A percentile compares a stretch with the other conserved stretches of the same genome.
Conservation (phyloP, 2,888 invertebrate genomes). For the Rhamphomyia laevipes region DNA sequence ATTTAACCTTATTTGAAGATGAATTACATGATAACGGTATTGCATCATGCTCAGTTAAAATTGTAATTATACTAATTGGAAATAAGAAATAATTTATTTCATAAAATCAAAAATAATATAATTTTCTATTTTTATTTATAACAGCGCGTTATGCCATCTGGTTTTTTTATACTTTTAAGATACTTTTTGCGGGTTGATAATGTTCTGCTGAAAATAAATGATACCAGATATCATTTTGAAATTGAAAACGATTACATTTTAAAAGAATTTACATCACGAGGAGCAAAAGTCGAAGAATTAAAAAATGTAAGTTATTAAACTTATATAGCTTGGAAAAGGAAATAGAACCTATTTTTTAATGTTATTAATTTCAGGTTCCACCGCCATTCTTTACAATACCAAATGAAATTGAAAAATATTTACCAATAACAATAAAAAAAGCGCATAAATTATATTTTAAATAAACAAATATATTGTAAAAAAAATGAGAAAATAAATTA, state of each 20-base stretch:
- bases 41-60: conserved; percentile 81
- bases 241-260: conserved; percentile 64
- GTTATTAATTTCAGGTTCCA: conserved; percentile 40
- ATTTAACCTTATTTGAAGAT: conserved; percentile 91
- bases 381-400: conserved; percentile 51
- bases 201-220: conserved; percentile 76
- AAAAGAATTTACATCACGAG: conserved; percentile 70
- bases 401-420: conserved; percentile 52
- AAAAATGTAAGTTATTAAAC: conserved; percentile 40
- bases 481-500: background rate
- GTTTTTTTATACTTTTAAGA: conserved; percentile 80
- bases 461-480: conserved; percentile 10
- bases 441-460: conserved; percentile 37
- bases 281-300: conserved; percentile 58
- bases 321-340: background rate
- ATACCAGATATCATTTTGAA: conserved; percentile 77
- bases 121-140: conserved; percentile 21
- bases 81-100: background rate
- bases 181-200: conserved; percentile 91
- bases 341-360: background rate
- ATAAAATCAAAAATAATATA: background rate
- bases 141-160: conserved; percentile 91
- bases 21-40: conserved; percentile 97
- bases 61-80: conserved; percentile 53
- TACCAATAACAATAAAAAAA: conserved; percentile 44